Percentiles rank a stretch among this genome's conserved stretches.
Evolutionary conservation across 2,888 invertebrate genomes (phyloP).

Genomic region (Cataglyphis livida): DNA sequence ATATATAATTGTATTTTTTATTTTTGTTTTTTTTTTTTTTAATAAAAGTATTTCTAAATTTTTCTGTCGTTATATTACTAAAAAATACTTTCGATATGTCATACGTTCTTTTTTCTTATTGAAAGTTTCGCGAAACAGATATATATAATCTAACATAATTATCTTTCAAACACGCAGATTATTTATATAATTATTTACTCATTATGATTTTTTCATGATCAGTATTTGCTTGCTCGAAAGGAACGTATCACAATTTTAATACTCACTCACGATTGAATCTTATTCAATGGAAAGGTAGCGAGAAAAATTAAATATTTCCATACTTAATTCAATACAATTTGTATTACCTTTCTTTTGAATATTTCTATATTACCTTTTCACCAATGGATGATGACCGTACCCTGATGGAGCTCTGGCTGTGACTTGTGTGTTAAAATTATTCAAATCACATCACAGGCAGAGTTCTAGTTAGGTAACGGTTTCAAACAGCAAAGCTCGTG

Average conservation of each 20-base stretch:
- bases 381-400: slow-evolving; percentile 76
- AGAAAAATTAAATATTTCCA: slow-evolving; percentile 13
- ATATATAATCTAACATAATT: background rate
- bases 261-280: slow-evolving; percentile 26
- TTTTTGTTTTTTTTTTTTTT: slow-evolving; percentile 34
- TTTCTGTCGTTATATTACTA: slow-evolving; percentile 34
- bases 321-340: slow-evolving; percentile 30
- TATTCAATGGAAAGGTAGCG: slow-evolving; percentile 57
- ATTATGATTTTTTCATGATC: background rate
- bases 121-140: background rate
- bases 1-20: slow-evolving; percentile 26
- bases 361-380: slow-evolving; percentile 59
- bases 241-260: slow-evolving; percentile 40
- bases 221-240: slow-evolving; percentile 34
- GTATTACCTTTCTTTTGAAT: slow-evolving; percentile 58
- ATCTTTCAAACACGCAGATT: background rate
- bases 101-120: slow-evolving; percentile 54
- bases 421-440: slow-evolving; percentile 90
- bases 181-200: slow-evolving; percentile 4
- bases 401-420: slow-evolving; percentile 92
- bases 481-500: slow-evolving; percentile 76
- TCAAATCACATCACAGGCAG: slow-evolving; percentile 96
- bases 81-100: slow-evolving; percentile 14
- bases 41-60: slow-evolving; percentile 61
- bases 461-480: slow-evolving; percentile 93